Evolutionary conservation across 2,888 invertebrate genomes (phyloP), one percentile per base, ranked within the genome.

Genomic region (Hyposoter dolosus): DNA sequence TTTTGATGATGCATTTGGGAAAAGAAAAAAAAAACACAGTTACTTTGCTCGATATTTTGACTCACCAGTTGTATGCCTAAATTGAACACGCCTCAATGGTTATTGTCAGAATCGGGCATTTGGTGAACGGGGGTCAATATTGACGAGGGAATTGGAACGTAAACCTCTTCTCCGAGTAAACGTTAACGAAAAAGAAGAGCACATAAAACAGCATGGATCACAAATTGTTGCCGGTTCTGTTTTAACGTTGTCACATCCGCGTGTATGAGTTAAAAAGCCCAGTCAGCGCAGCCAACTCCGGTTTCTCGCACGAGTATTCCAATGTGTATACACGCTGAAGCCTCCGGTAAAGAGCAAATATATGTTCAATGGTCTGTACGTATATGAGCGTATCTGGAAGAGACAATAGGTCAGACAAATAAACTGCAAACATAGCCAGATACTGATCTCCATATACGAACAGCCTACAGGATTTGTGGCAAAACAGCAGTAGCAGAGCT

Each of bases 391-490:
- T 81, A 74, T 82, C 32, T 82, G 63, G 35, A 40, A n/a, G 47
- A 69, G 47, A 60, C 56, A 68, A 75, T 82, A 28, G 45, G 45
- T 53, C 45, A 45, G 56, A 77, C 56, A 56, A 77, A 76, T 45
- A 69, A 75, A 56, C 76, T 82, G 76, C 66, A 82, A 77, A 71
- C 69, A 77, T 60, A 43, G 75, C 72, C 56, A 47, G 53, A 82
- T 69, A 82, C 53, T 40, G 63, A 83, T 71, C 71, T 47, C 40
- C 28, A 47, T 69, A 76, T 69, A 76, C 47, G 32, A 45, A 10
- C 65, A 50, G 45, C 53, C 28, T 47, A 65, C 43, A 66, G 65
- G 35, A 65, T 76, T 76, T 76, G 76, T 43, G 75, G 75, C 9
- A 45, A 63, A 45, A 43, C 63, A 45, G 68, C 40, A 32, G n/a